These are phyloP conservation scores for Mya arenaria DNA, from an alignment of 1,140 invertebrate genomes.

Conservation along the genomic window DNA sequence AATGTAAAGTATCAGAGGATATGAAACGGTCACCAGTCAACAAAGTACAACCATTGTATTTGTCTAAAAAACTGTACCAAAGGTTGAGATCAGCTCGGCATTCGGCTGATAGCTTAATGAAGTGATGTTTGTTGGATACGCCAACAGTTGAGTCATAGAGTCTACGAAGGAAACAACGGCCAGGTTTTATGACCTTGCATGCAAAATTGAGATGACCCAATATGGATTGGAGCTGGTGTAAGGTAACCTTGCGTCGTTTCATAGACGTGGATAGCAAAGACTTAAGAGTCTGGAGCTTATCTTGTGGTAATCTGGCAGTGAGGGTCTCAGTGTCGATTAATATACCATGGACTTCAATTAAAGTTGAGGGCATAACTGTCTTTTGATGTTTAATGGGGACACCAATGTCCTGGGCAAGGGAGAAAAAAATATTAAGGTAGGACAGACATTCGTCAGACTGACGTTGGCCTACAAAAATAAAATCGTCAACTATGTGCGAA, in stretches of 20 bases:
- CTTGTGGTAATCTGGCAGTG: too few relatives aligned
- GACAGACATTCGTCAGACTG: neutral
- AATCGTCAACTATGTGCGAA: conserved; percentile 28
- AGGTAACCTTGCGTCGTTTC: neutral
- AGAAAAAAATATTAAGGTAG: neutral
- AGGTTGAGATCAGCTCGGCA: conserved; percentile 16
- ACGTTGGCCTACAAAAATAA: conserved; percentile 11
- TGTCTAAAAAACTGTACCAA: neutral
- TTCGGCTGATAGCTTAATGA: neutral
- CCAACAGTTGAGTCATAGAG: conserved; percentile 3
- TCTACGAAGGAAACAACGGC: conserved; percentile 22
- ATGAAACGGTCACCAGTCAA: neutral
- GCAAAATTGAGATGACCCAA: conserved; percentile 24
- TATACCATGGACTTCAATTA: too few relatives aligned
- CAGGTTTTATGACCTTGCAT: conserved; percentile 14
- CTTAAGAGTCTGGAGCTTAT: too few relatives aligned
- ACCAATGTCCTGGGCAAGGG: too few relatives aligned
- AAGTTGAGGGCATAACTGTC: too few relatives aligned
- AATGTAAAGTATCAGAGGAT: neutral
- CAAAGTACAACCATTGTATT: conserved; percentile 2
- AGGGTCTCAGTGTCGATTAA: too few relatives aligned
- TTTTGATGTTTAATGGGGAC: too few relatives aligned
- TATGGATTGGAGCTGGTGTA: conserved; percentile 8
- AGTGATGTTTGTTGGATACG: neutral
- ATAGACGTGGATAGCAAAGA: too few relatives aligned